Evolutionary conservation across 2,797 vertebrate species (phyloP).

Genomic region (Amblyraja radiata): DNA sequence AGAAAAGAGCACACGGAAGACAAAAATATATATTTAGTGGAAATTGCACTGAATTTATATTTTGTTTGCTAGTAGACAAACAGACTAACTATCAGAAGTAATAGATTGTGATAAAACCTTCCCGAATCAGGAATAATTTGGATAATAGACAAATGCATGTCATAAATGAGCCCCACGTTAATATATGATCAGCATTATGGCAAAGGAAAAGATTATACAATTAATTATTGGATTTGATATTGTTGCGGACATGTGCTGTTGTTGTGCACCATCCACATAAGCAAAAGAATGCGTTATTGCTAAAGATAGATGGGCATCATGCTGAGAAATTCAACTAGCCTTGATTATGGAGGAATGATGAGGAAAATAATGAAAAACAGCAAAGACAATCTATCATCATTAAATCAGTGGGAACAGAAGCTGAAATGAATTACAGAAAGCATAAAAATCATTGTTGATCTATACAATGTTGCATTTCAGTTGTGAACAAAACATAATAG

Average conservation of each 20-base stretch:
- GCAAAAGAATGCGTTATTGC: not conserved
- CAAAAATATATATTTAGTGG: not conserved
- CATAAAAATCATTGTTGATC: not conserved
- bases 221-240: not conserved
- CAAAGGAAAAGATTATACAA: not conserved
- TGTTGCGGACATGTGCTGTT: not conserved
- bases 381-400: not conserved
- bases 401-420: not conserved
- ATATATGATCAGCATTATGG: not conserved
- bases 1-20: not conserved
- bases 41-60: not conserved
- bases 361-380: not conserved
- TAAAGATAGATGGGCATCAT: not conserved
- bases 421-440: not conserved
- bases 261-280: not conserved
- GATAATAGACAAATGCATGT: not conserved
- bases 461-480: not conserved
- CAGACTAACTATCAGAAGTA: too few relatives aligned
- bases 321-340: not conserved
- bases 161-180: not conserved
- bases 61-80: not conserved
- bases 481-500: not conserved
- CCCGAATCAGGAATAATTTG: not conserved
- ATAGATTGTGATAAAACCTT: too few relatives aligned
- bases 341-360: not conserved